Evolutionary conservation across 2,797 vertebrate species (phyloP).

Genomic region (Taenioides sp.): DNA sequence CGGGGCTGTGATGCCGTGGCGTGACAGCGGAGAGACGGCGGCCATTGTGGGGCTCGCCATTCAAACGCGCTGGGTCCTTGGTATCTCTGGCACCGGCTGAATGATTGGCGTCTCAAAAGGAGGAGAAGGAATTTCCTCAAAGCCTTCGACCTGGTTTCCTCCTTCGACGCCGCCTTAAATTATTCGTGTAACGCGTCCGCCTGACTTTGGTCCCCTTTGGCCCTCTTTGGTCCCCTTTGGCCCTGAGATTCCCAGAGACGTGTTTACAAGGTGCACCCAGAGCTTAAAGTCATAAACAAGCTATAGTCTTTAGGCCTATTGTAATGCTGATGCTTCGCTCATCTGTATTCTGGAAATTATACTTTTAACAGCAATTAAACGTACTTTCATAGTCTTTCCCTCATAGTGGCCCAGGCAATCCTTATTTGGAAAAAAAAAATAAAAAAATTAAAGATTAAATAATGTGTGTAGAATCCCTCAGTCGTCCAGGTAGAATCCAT

Average conservation of each 20-base stretch:
- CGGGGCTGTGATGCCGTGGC: constrained; percentile 58
- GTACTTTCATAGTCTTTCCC: background rate
- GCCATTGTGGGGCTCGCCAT: constrained; percentile 67
- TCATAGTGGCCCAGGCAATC: too few species aligned
- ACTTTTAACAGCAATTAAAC: background rate
- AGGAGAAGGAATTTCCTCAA: constrained; percentile 70
- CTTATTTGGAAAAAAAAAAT: too few species aligned
- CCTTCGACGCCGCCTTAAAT: constrained; percentile 24
- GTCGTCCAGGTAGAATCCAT: too few species aligned
- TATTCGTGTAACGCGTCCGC: background rate
- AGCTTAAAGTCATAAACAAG: background rate
- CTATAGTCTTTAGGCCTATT: background rate
- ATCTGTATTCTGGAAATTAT: background rate
- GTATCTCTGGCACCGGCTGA: constrained; percentile 68
- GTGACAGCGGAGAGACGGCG: constrained; percentile 70
- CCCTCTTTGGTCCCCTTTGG: background rate
- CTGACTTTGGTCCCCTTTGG: background rate
- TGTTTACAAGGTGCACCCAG: background rate
- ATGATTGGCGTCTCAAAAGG: constrained; percentile 71
- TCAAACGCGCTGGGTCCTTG: constrained; percentile 59
- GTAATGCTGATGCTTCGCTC: background rate
- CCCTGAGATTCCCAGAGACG: background rate
- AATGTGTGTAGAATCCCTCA: too few species aligned
- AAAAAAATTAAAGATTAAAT: too few species aligned
- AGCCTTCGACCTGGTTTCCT: constrained; percentile 72